Evolutionary conservation across 2,888 invertebrate species (phyloP).

Genomic region (Tiphia femorata): DNA sequence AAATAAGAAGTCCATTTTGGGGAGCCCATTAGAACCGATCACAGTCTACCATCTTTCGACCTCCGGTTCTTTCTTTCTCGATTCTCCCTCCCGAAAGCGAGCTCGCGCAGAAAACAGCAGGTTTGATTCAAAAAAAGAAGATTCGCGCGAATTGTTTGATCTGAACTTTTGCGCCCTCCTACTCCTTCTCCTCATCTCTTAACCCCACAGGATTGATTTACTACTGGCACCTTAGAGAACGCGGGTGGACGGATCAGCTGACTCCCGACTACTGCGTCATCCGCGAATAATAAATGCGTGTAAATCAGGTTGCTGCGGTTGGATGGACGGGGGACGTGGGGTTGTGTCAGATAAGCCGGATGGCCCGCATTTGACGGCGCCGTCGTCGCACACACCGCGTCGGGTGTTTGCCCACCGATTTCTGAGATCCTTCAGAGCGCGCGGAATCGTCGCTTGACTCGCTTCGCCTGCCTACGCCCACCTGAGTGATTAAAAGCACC

Average conservation of each 20-base stretch:
- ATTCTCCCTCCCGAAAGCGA: too few species aligned
- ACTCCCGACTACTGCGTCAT: slow-evolving; percentile 30
- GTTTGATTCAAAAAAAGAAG: background rate
- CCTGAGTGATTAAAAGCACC: slow-evolving; percentile 56
- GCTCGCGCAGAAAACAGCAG: too few species aligned
- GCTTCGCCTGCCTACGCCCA: slow-evolving; percentile 26
- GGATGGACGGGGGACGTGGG: too few species aligned
- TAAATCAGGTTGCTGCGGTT: slow-evolving; percentile 59
- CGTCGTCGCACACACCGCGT: slow-evolving; percentile 24
- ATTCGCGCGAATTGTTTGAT: slow-evolving; percentile 32
- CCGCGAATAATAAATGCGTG: slow-evolving; percentile 56
- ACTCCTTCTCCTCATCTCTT: too few species aligned
- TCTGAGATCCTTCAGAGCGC: slow-evolving; percentile 48
- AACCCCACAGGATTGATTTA: slow-evolving; percentile 52
- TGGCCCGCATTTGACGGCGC: slow-evolving; percentile 24
- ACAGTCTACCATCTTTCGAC: too few species aligned
- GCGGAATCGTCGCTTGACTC: slow-evolving; percentile 11
- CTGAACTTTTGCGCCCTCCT: slow-evolving; percentile 23
- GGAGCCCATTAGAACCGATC: too few species aligned
- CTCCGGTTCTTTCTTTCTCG: too few species aligned
- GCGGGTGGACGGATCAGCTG: slow-evolving; percentile 45
- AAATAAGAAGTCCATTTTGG: too few species aligned
- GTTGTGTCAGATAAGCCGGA: slow-evolving; percentile 59
- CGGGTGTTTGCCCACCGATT: slow-evolving; percentile 60
- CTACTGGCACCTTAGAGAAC: slow-evolving; percentile 27